Evolutionary conservation across 1,140 invertebrate genomes (phyloP).

Genomic region (Polypedilum pembai): DNA sequence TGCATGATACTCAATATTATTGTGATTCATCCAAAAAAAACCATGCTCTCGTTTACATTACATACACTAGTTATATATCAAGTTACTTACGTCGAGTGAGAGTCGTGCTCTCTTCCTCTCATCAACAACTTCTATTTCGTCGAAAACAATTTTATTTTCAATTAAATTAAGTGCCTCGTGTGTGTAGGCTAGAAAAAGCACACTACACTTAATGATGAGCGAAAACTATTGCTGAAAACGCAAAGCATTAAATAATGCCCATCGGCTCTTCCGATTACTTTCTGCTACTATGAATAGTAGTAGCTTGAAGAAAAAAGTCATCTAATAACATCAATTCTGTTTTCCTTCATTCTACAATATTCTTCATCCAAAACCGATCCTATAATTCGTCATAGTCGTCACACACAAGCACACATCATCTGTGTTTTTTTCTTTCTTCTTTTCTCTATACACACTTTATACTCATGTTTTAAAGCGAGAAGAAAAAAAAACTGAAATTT

Average conservation of each 20-base stretch:
- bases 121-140: neutral
- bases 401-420: neutral
- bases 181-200: neutral
- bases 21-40: neutral
- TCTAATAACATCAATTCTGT: slow-evolving; percentile 25
- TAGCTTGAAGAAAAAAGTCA: neutral
- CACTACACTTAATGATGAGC: slow-evolving; percentile 3
- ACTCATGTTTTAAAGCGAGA: neutral
- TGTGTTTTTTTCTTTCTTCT: slow-evolving; percentile 12
- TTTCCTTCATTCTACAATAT: slow-evolving; percentile 17
- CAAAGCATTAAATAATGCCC: neutral
- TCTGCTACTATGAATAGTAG: neutral
- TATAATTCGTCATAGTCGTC: slow-evolving; percentile 15
- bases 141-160: neutral
- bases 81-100: no score
- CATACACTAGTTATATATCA: no score
- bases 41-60: no score
- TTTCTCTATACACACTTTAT: neutral
- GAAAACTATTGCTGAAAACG: neutral
- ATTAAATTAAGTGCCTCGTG: slow-evolving; percentile 17
- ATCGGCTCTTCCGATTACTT: slow-evolving; percentile 16
- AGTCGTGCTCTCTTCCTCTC: no score
- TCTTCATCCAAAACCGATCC: neutral
- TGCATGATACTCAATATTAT: neutral
- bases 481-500: slow-evolving; percentile 10